Base-by-base conservation (phyloP, 2,113 vertebrate genomes). In the Hypomesus transpacificus region DNA sequence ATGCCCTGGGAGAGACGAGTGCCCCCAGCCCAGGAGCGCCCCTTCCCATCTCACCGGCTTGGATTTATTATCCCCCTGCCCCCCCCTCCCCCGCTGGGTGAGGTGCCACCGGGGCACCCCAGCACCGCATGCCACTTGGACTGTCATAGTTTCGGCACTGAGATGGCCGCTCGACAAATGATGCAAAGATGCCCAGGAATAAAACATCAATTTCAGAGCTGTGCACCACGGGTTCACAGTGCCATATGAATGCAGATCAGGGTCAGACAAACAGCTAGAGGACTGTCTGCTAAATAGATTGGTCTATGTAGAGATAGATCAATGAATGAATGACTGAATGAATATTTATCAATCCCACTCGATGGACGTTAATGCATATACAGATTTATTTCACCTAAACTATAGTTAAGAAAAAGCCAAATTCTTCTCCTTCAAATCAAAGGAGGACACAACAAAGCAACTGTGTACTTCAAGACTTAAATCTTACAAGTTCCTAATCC, bases 401-500 rank as follows among this genome's bases (percentile, higher is more conserved):
- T 84, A 88, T 90, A 91, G 90, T 88, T 87, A 86, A 77, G 39
- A 88, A 74, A 89, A 92, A 91, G 86, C 86, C 89, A 85, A 88
- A 89, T 90, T 91, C 89, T 85, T 87, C 85, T 69, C 84, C 76
- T 86, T 85, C 84, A 85, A 90, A 94, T 94, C 92, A 94, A 94
- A 95, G 93, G 92, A 87, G 84, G 83, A 81, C 80, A 68, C 88
- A 90, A 90, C 89, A 92, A 95, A 95, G 94, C 92, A 92, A 93
- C 90, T 91, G 91, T 91, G 91, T 94, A 94, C 95, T 97, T 95
- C 94, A 95, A 92, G 94, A 94, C 94, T 96, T 95, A 95, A 96
- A 97, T 95, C 95, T 95, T 94, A 96, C 92, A 98, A 98, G 96
- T 97, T 97, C 93, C 93, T 97, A 98, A 97, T 98, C 95, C 95